phyloP scores from a whole-genome alignment of 2,888 invertebrate genomes.

The Drosophila glabriapex region DNA sequence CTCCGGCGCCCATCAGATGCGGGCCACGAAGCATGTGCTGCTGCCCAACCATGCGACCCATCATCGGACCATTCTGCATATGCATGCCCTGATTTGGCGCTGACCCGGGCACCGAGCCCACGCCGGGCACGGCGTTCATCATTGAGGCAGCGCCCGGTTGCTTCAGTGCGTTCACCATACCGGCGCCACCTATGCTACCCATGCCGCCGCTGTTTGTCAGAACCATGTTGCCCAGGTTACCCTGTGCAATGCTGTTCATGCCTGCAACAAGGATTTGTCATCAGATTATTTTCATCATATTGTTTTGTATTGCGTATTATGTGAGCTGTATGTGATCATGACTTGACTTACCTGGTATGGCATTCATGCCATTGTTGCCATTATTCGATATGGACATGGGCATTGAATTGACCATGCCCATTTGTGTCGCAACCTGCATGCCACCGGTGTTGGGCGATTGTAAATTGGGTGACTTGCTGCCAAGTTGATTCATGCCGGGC shows the following conservation, averaged over 20 bases:
- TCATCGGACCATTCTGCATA: constrained; percentile 91
- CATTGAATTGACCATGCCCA: constrained; percentile 89
- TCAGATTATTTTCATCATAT: background rate
- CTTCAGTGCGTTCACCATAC: constrained; percentile 91
- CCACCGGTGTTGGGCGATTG: constrained; percentile 94
- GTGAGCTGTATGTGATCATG: background rate
- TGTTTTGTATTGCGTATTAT: background rate
- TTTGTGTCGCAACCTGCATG: constrained; percentile 89
- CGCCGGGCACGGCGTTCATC: constrained; percentile 87
- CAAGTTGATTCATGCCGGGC: constrained; percentile 90
- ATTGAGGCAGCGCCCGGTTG: constrained; percentile 87
- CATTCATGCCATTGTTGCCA: constrained; percentile 90
- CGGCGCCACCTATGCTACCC: constrained; percentile 84
- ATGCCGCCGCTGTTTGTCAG: constrained; percentile 91
- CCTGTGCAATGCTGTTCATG: constrained; percentile 88
- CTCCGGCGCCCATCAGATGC: constrained; percentile 84
- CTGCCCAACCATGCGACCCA: constrained; percentile 86
- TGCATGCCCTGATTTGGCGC: constrained; percentile 84
- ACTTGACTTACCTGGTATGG: constrained; percentile 88
- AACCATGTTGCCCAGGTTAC: constrained; percentile 90
- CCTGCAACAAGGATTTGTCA: constrained; percentile 84
- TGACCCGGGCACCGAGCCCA: constrained; percentile 63
- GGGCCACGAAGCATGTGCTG: constrained; percentile 85
- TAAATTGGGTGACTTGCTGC: constrained; percentile 93
- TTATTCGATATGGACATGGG: constrained; percentile 92